Evolutionary conservation across 2,888 invertebrate species (phyloP).

Genomic region (Coleophora deauratella): DNA sequence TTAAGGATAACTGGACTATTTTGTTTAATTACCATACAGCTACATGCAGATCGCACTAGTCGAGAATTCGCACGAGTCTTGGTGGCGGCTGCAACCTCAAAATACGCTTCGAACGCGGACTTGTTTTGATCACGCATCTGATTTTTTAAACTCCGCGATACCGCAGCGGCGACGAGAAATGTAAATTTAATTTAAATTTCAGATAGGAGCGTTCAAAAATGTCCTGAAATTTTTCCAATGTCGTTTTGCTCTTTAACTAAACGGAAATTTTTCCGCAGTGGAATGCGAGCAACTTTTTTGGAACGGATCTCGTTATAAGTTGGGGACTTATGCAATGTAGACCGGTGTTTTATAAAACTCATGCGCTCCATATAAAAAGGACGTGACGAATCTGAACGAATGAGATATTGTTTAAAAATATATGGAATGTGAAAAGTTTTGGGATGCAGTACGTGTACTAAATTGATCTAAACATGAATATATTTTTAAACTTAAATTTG

Average conservation of each 20-base stretch:
- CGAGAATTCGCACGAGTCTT: conserved; percentile 25
- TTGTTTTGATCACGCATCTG: not conserved
- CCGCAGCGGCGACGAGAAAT: conserved; percentile 1
- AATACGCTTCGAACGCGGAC: not conserved
- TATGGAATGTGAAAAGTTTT: too few species aligned
- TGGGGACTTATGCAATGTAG: not conserved
- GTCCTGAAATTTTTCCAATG: conserved; percentile 3
- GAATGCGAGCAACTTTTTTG: not conserved
- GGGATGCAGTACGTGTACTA: too few species aligned
- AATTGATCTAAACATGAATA: too few species aligned
- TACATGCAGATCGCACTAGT: conserved; percentile 23
- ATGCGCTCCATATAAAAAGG: too few species aligned
- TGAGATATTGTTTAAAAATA: too few species aligned
- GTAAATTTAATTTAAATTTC: conserved; percentile 9
- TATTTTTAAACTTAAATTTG: too few species aligned
- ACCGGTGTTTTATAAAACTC: too few species aligned
- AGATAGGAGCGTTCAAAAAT: conserved; percentile 6
- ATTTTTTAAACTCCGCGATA: conserved; percentile 1
- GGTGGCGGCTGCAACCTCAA: too few species aligned
- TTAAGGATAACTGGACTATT: conserved; percentile 63
- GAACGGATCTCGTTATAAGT: conserved; percentile 2
- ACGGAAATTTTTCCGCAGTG: not conserved
- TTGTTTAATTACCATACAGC: conserved; percentile 53
- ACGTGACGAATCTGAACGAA: too few species aligned
- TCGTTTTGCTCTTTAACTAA: conserved; percentile 3